These are phyloP conservation scores for Drosophila testacea DNA, from an alignment of 2,888 invertebrate species.

Conservation along the genomic window DNA sequence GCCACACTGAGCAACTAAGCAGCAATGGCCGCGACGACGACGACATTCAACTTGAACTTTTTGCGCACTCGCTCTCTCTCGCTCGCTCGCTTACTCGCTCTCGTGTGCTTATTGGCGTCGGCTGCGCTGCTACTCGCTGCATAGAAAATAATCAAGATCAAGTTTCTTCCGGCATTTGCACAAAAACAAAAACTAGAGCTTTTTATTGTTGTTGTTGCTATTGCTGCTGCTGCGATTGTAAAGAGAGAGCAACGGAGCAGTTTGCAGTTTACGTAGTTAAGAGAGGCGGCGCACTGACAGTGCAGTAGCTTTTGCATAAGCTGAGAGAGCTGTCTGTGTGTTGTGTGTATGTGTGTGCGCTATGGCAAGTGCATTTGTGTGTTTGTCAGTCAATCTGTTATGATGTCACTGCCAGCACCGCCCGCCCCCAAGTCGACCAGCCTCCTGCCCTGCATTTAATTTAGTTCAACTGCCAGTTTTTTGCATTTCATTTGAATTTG, in stretches of 20 bases:
- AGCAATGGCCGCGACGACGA: slow-evolving; percentile 48
- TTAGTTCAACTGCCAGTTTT: slow-evolving; percentile 5
- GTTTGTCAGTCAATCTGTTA: slow-evolving; percentile 62
- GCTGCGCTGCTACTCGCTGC: slow-evolving; percentile 28
- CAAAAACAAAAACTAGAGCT: slow-evolving; percentile 71
- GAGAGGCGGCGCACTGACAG: slow-evolving; percentile 34
- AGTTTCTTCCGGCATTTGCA: slow-evolving; percentile 81
- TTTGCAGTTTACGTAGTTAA: slow-evolving; percentile 22
- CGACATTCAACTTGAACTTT: slow-evolving; percentile 83
- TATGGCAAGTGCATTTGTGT: slow-evolving; percentile 70
- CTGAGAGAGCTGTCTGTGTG: slow-evolving; percentile 26
- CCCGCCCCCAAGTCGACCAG: slow-evolving; percentile 9
- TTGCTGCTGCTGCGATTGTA: not conserved
- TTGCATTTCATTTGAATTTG: slow-evolving; percentile 6
- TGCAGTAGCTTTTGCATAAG: slow-evolving; percentile 52
- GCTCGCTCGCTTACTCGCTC: slow-evolving; percentile 20
- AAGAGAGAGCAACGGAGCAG: slow-evolving; percentile 36
- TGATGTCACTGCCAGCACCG: slow-evolving; percentile 65
- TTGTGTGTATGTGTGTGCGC: slow-evolving; percentile 29
- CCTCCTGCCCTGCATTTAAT: slow-evolving; percentile 11
- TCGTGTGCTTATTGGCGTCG: slow-evolving; percentile 41
- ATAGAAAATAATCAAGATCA: slow-evolving; percentile 81
- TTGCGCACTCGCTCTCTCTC: slow-evolving; percentile 54
- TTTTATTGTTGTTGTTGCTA: slow-evolving; percentile 39
- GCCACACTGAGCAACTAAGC: slow-evolving; percentile 29